Percentiles rank a stretch among this genome's conserved stretches.
Conservation (phyloP, 64 coral and sea anemone genomes). For the Actinia tenebrosa region DNA sequence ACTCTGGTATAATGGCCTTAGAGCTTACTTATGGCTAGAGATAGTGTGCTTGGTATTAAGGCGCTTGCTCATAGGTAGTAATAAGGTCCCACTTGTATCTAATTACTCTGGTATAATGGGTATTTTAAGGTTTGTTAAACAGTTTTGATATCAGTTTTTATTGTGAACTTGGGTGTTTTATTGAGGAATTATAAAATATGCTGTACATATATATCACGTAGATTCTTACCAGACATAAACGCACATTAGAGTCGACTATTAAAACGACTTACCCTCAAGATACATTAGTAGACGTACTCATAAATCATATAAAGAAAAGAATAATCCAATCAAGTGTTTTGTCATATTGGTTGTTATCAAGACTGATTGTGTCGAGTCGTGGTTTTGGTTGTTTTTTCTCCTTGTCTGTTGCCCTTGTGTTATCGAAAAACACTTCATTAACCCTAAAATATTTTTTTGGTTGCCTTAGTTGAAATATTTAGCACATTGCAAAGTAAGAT, state of each 20-base stretch:
- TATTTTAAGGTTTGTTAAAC: not conserved
- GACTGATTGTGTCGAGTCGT: not conserved
- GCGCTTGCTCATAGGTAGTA: not conserved
- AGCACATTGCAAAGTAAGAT: too few relatives aligned
- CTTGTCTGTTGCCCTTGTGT: not conserved
- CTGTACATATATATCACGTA: not conserved
- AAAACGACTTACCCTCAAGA: not conserved
- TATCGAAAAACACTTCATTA: not conserved
- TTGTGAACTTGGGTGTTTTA: not conserved
- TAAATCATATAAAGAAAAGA: not conserved
- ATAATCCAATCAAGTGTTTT: not conserved
- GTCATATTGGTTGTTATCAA: not conserved
- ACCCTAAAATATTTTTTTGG: too few relatives aligned
- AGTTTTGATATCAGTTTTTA: conserved; percentile 5
- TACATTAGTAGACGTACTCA: not conserved
- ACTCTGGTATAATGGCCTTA: not conserved
- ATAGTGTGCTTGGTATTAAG: not conserved
- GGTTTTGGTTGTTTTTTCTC: not conserved
- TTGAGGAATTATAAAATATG: not conserved
- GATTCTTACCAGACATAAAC: not conserved
- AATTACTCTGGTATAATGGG: too few relatives aligned
- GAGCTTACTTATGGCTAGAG: not conserved
- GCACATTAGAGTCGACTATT: not conserved
- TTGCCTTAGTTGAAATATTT: too few relatives aligned
- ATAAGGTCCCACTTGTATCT: not conserved